phyloP scores from a whole-genome alignment of 2,797 vertebrate genomes.

The Anniella stebbinsi region DNA sequence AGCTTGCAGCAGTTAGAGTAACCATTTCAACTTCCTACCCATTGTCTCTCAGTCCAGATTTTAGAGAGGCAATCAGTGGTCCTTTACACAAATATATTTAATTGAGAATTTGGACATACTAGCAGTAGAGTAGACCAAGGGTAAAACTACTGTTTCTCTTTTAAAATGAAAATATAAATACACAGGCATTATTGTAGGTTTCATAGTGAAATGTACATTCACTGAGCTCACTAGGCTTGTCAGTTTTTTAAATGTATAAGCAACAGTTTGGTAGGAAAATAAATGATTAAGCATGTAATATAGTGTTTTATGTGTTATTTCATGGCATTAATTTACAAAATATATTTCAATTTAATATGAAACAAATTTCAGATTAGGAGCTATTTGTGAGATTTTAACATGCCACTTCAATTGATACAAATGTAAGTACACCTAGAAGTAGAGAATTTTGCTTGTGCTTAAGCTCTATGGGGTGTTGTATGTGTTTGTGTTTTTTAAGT shows the following conservation, averaged over 20 bases:
- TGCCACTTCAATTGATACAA: neutral
- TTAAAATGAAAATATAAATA: slow-evolving; percentile 30
- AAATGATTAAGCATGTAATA: neutral
- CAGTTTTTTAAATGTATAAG: slow-evolving; percentile 12
- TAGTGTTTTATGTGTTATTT: neutral
- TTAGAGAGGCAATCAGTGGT: neutral
- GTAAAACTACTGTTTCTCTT: neutral
- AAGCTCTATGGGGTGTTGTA: neutral
- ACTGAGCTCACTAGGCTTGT: accelerated
- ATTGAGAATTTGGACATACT: neutral
- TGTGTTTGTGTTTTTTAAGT: neutral
- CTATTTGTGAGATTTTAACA: neutral
- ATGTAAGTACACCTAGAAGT: slow-evolving; percentile 16
- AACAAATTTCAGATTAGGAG: neutral
- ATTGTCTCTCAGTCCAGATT: neutral
- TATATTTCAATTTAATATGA: slow-evolving; percentile 5
- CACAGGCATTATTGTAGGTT: neutral
- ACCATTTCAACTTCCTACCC: no score
- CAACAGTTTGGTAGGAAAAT: neutral
- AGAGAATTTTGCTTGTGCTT: slow-evolving; percentile 33
- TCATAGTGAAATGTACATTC: slow-evolving; percentile 18
- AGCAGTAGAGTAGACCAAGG: neutral
- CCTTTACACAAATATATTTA: neutral
- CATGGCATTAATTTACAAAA: neutral
- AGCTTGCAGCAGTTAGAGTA: neutral